A percentile compares a stretch with the other conserved stretches of the same genome.
Evolutionary conservation across 2,888 invertebrate genomes (phyloP).

Genomic region (Blera fallax): DNA sequence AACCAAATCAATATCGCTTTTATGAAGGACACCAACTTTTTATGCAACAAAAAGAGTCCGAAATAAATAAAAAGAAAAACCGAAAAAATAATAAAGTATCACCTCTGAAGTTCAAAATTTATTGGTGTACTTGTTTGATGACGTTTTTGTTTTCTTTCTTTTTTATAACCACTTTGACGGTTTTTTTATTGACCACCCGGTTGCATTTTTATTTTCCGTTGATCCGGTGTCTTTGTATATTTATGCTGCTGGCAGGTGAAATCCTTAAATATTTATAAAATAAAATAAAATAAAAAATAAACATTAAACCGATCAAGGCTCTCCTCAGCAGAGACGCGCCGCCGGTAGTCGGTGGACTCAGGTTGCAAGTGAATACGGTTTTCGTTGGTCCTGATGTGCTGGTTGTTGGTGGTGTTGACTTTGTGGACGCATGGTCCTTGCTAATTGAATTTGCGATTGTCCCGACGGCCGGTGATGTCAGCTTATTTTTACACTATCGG

Average conservation of each 20-base stretch:
- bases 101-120: conserved; percentile 9
- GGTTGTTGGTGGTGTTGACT: not conserved
- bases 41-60: not conserved
- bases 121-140: not conserved
- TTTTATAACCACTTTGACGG: not conserved
- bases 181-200: conserved; percentile 4
- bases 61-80: conserved; percentile 6
- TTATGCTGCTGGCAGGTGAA: not conserved
- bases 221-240: conserved; percentile 16
- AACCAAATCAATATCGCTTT: not conserved
- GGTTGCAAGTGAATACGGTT: conserved; percentile 11
- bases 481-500: not conserved
- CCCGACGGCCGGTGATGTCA: not conserved
- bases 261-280: conserved; percentile 17
- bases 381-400: not conserved
- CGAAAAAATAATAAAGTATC: not conserved
- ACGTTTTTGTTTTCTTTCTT: not conserved
- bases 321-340: no score
- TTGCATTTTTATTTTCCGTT: not conserved
- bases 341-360: no score
- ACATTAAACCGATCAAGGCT: not conserved
- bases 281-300: not conserved
- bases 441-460: conserved; percentile 21
- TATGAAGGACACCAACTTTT: not conserved
- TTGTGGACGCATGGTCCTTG: not conserved